Evolutionary conservation across 2,797 vertebrate species (phyloP), one percentile per base, ranked within the genome.

Genomic region (Oceanodroma leucorhoa): DNA sequence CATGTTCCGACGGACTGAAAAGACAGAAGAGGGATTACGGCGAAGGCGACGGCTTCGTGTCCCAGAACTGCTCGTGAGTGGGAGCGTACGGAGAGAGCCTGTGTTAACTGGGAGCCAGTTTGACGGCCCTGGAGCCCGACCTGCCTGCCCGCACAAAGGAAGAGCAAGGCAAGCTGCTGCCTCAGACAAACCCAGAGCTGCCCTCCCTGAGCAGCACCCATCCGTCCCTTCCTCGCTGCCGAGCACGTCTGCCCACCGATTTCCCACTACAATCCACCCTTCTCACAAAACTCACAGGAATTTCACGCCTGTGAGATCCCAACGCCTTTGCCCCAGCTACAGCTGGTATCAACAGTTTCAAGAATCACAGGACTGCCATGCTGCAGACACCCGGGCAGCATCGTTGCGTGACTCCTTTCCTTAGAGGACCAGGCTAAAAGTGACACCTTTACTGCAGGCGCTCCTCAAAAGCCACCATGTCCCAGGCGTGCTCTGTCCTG

Each of bases 1-100:
- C 97, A 98, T 98, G 97, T 99, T 99, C 97, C 99, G 98, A 87
- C 98, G 98, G 43, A 99, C 99, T 99, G 97, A 16, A 77, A 77
- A 12, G 9, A 58, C 18, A 60, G 4, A 32, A 10, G 6, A 81
- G 4, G 61, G 22, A 4, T 6, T 23, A n/a, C 1, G 1, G 12
- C 1, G 2, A 19, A 41, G 64, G 67, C 58, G 20, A 6, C 0
- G 17, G 50, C 11, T 50, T 34, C 21, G 2, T 0, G 0, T 13
- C 50, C 64, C 71, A 22, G 38, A 16, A 5, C 57, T 29, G 57
- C 66, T 73, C 1, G 0, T 18, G n/a, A 38, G 66, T 10, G 40
- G 62, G 40, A 66, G 30, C 0, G 24, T 6, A 22, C 16, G 7
- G n/a, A 29, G 40, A 73, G 32, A n/a, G 70, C 14, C 40, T 61